Conservation (phyloP, 2,113 vertebrate species). For the Rhynchomys soricoides region DNA sequence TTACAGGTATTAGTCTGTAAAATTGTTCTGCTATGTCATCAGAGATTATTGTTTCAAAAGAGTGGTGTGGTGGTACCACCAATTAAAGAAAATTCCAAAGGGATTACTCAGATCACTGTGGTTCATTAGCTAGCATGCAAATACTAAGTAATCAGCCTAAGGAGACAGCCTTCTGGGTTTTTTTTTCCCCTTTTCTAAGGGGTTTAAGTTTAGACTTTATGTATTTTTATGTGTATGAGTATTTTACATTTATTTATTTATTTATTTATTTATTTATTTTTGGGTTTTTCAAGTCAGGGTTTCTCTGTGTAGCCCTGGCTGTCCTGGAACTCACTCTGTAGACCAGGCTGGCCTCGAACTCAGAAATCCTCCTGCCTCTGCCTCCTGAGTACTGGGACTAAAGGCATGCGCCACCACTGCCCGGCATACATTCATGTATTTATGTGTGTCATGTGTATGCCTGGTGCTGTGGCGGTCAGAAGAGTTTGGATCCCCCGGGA, state of each 20-base stretch:
- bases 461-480: not conserved
- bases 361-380: too few relatives aligned
- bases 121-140: not conserved
- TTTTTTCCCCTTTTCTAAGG: not conserved
- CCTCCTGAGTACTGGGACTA: too few relatives aligned
- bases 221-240: not conserved
- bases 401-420: too few relatives aligned
- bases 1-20: not conserved
- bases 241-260: too few relatives aligned
- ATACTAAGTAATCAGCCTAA: not conserved
- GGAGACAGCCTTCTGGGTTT: not conserved
- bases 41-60: not conserved
- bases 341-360: too few relatives aligned
- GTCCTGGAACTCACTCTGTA: too few relatives aligned
- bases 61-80: not conserved
- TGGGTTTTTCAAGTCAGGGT: too few relatives aligned
- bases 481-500: not conserved
- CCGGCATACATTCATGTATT: not conserved
- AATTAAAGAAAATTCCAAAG: not conserved
- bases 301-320: too few relatives aligned
- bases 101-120: not conserved
- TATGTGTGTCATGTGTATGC: not conserved
- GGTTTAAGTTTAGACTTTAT: not conserved
- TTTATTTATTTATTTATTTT: too few relatives aligned
- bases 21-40: not conserved